These are phyloP conservation scores for Cephus runcator DNA, from an alignment of 2,888 invertebrate genomes.

Conservation along the genomic window DNA sequence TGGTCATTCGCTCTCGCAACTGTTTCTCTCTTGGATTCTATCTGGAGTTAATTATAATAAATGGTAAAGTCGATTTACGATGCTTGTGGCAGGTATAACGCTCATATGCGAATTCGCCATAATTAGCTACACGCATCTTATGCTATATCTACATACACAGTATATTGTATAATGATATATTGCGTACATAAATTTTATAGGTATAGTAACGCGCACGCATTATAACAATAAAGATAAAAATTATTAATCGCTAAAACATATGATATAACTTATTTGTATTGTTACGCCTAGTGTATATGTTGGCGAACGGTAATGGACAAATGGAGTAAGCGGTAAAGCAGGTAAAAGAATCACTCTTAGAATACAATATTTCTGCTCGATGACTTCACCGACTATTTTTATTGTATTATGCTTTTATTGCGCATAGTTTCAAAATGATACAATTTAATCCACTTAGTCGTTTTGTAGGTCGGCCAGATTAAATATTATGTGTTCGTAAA, in stretches of 20 bases:
- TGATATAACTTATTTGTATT: neutral
- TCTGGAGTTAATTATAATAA: neutral
- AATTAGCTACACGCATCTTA: neutral
- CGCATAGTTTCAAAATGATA: neutral
- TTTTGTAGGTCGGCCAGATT: neutral
- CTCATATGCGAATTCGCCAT: neutral
- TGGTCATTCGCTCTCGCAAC: neutral
- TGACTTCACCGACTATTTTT: neutral
- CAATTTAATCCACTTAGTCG: neutral
- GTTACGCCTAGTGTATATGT: neutral
- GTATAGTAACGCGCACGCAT: neutral
- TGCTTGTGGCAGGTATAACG: neutral
- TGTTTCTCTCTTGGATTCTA: neutral
- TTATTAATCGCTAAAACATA: neutral
- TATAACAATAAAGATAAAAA: neutral
- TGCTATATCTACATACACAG: neutral
- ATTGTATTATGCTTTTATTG: neutral
- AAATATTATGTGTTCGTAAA: neutral
- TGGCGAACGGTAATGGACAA: too few species aligned
- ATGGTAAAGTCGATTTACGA: neutral
- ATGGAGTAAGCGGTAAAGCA: neutral
- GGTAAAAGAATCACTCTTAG: neutral
- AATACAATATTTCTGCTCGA: neutral
- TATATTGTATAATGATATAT: neutral
- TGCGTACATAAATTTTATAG: neutral